Evolutionary conservation across 2,113 vertebrate species (phyloP).

Genomic region (Semnornis frantzii): DNA sequence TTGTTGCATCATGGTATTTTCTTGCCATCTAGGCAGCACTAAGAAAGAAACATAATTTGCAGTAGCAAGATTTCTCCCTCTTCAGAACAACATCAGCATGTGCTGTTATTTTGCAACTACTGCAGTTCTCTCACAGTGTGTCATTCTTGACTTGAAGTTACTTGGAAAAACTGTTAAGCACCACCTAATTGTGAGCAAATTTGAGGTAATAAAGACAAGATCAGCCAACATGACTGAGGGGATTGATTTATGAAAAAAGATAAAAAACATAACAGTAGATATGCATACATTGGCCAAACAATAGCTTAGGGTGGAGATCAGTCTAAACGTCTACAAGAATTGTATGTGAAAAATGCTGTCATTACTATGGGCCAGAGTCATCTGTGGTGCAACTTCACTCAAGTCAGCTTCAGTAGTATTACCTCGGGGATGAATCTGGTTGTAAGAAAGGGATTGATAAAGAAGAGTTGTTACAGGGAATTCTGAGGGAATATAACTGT

Average conservation of each 20-base stretch:
- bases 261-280: constrained; percentile 59
- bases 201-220: constrained; percentile 73
- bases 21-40: not conserved
- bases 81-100: not conserved
- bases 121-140: not conserved
- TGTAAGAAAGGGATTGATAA: not conserved
- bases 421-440: not conserved
- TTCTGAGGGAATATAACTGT: not conserved
- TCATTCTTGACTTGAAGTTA: constrained; percentile 41
- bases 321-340: not conserved
- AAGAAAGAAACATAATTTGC: not conserved
- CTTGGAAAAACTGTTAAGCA: constrained; percentile 49
- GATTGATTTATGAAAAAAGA: constrained; percentile 70
- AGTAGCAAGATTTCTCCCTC: not conserved
- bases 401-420: not conserved
- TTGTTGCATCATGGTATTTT: not conserved
- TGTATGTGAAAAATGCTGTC: not conserved
- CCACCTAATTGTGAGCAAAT: constrained; percentile 69
- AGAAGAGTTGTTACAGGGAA: not conserved
- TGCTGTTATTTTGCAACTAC: constrained; percentile 23
- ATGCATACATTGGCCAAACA: constrained; percentile 42
- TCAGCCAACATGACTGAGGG: constrained; percentile 65
- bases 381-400: not conserved
- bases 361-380: not conserved
- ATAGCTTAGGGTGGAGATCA: not conserved